A percentile compares a stretch with the other conserved stretches of the same genome.
Conservation (phyloP, 2,113 vertebrate species). For the Hemibagrus wyckioides region DNA sequence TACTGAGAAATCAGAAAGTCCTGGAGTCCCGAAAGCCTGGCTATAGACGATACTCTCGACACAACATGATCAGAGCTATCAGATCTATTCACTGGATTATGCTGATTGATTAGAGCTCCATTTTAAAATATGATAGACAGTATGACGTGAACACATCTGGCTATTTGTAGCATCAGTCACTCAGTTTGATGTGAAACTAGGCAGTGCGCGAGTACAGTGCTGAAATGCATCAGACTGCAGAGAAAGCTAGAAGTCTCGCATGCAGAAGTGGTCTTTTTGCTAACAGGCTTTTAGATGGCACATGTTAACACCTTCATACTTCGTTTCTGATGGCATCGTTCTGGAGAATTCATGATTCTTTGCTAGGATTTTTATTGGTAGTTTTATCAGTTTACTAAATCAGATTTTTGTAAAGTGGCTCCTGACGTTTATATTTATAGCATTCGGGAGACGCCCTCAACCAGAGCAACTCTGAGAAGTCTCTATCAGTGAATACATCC, state of each 20-base stretch:
- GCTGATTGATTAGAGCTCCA: neutral
- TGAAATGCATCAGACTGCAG: neutral
- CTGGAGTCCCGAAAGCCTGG: neutral
- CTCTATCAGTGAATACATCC: no score
- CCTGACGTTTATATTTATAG: no score
- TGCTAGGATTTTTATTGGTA: neutral
- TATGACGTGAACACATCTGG: neutral
- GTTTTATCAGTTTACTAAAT: neutral
- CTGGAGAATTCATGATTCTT: neutral
- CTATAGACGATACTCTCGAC: neutral
- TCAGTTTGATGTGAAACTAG: neutral
- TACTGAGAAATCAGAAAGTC: neutral
- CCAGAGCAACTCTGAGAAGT: no score
- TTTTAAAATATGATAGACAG: neutral
- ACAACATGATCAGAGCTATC: neutral
- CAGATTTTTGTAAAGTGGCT: no score
- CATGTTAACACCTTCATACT: neutral
- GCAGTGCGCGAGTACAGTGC: neutral
- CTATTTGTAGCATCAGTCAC: neutral
- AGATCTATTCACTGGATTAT: neutral
- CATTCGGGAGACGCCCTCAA: no score
- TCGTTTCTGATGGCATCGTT: no score
- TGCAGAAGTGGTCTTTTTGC: neutral
- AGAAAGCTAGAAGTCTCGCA: neutral
- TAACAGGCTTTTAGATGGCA: neutral